These are phyloP conservation scores for Epistrophella euchroma DNA, from an alignment of 2,888 invertebrate genomes.

Conservation along the genomic window DNA sequence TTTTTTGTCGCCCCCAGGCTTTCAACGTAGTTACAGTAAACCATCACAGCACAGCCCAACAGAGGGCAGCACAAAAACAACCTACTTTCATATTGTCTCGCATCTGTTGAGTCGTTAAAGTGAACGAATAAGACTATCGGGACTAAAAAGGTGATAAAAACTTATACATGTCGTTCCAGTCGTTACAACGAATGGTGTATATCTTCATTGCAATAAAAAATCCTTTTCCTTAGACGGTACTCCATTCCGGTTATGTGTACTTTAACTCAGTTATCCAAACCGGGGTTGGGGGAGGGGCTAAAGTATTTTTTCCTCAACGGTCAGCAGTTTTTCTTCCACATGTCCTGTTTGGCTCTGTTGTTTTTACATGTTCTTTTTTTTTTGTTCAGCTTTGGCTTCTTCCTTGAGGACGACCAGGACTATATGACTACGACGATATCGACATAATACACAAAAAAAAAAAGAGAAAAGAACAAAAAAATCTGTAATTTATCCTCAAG, in stretches of 20 bases:
- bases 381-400: background rate
- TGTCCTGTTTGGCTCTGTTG: slow-evolving; percentile 33
- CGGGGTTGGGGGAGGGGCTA: slow-evolving; percentile 26
- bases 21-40: background rate
- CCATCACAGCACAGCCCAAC: background rate
- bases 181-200: slow-evolving; percentile 46
- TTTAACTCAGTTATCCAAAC: slow-evolving; percentile 25
- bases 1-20: slow-evolving; percentile 19
- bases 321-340: slow-evolving; percentile 64
- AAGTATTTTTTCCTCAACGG: slow-evolving; percentile 41
- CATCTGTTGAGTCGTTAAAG: slow-evolving; percentile 71
- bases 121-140: slow-evolving; percentile 71
- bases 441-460: background rate
- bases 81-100: slow-evolving; percentile 54
- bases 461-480: slow-evolving; percentile 21
- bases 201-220: slow-evolving; percentile 63
- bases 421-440: background rate
- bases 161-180: slow-evolving; percentile 64
- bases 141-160: slow-evolving; percentile 71
- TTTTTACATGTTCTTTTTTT: slow-evolving; percentile 8
- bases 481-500: slow-evolving; percentile 71
- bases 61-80: slow-evolving; percentile 23
- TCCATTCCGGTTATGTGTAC: slow-evolving; percentile 42
- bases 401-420: slow-evolving; percentile 3
- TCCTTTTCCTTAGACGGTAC: slow-evolving; percentile 42